Evolutionary conservation across 2,797 vertebrate species (phyloP).

Genomic region (Acanthiza pusilla): DNA sequence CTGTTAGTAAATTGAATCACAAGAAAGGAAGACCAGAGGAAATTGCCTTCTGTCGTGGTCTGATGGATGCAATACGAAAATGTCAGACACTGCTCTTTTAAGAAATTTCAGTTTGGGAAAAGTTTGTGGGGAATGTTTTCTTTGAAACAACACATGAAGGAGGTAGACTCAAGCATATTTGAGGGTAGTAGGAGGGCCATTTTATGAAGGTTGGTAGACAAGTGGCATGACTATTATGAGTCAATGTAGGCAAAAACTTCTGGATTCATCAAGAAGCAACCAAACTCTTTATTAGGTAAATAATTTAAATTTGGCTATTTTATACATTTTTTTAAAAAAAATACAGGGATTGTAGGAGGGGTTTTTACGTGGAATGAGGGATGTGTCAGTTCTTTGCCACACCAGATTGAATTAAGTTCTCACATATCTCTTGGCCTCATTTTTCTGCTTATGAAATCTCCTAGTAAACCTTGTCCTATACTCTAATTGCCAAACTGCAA

Average conservation of each 20-base stretch:
- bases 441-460: background rate
- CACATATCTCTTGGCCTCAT: background rate
- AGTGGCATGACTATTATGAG: background rate
- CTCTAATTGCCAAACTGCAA: background rate
- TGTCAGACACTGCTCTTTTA: background rate
- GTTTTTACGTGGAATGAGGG: accelerated
- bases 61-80: background rate
- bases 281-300: background rate
- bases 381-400: background rate
- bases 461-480: background rate
- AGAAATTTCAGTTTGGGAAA: background rate
- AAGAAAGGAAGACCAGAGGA: background rate
- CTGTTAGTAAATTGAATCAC: background rate
- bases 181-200: background rate
- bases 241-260: background rate
- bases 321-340: background rate
- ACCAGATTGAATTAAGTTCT: background rate
- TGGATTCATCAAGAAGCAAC: background rate
- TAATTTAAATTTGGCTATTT: background rate
- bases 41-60: background rate
- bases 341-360: accelerated
- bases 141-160: background rate
- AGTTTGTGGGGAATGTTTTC: background rate
- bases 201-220: background rate
- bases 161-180: background rate